Conservation (phyloP, 2,113 vertebrate species). For the Seriola rivoliana region DNA sequence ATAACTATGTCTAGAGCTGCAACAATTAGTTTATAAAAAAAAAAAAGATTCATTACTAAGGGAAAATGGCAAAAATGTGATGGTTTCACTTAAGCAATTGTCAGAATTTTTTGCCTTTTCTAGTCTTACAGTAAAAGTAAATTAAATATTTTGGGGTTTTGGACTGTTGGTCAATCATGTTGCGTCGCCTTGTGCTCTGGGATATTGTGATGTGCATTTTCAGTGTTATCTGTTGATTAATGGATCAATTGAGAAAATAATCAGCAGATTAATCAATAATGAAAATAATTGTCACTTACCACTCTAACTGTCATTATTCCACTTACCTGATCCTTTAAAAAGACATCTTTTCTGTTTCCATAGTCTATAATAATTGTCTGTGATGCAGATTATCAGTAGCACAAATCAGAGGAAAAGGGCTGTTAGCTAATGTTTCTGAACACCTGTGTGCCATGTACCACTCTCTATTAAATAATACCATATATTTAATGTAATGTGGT, state of each 20-base stretch:
- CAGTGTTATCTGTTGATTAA: neutral
- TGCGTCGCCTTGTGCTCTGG: too few species aligned
- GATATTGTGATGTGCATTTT: too few species aligned
- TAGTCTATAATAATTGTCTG: neutral
- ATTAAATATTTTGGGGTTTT: neutral
- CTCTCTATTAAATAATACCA: neutral
- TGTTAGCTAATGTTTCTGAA: neutral
- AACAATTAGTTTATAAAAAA: too few species aligned
- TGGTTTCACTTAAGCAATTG: too few species aligned
- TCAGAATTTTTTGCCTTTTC: too few species aligned
- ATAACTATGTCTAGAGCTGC: neutral
- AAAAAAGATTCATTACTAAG: too few species aligned
- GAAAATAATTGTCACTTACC: neutral
- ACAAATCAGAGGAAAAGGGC: slow-evolving; percentile 3
- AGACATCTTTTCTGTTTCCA: neutral
- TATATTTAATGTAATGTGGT: neutral
- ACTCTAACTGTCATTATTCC: neutral
- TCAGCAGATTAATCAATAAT: neutral
- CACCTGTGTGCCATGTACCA: neutral
- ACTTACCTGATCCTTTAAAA: neutral
- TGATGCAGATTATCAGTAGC: neutral
- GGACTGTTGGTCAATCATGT: neutral
- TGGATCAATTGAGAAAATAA: neutral
- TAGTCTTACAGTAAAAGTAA: neutral
- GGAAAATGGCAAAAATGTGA: too few species aligned